Evolutionary conservation across 2,113 vertebrate species (phyloP).

Genomic region (Hemiprocne comata): DNA sequence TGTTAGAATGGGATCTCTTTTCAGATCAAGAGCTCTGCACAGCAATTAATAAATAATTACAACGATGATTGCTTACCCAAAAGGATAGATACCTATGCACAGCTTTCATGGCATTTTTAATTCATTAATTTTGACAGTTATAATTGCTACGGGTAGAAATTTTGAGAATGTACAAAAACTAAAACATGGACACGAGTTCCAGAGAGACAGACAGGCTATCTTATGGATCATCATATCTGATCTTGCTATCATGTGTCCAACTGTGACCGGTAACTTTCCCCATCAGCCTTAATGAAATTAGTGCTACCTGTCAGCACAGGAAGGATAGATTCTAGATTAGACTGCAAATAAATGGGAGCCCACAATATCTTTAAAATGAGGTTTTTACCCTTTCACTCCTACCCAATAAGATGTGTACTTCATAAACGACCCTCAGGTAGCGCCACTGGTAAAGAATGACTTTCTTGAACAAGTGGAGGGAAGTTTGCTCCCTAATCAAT

Average conservation of each 20-base stretch:
- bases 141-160: not conserved
- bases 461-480: not conserved
- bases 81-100: not conserved
- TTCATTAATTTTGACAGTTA: not conserved
- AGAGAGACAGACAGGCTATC: not conserved
- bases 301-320: not conserved
- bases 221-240: not conserved
- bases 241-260: not conserved
- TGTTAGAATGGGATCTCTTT: not conserved
- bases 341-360: not conserved
- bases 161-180: not conserved
- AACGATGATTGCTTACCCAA: not conserved
- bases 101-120: not conserved
- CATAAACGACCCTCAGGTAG: not conserved
- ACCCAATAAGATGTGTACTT: not conserved
- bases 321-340: not conserved
- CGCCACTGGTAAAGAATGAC: not conserved
- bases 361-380: not conserved
- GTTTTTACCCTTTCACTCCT: not conserved
- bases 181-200: not conserved
- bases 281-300: not conserved
- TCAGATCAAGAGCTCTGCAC: not conserved
- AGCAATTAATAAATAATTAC: slow-evolving; percentile 1
- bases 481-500: not conserved
- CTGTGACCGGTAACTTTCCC: not conserved